Evolutionary conservation across 2,797 vertebrate species (phyloP).

Genomic region (Mastacembelus armatus): DNA sequence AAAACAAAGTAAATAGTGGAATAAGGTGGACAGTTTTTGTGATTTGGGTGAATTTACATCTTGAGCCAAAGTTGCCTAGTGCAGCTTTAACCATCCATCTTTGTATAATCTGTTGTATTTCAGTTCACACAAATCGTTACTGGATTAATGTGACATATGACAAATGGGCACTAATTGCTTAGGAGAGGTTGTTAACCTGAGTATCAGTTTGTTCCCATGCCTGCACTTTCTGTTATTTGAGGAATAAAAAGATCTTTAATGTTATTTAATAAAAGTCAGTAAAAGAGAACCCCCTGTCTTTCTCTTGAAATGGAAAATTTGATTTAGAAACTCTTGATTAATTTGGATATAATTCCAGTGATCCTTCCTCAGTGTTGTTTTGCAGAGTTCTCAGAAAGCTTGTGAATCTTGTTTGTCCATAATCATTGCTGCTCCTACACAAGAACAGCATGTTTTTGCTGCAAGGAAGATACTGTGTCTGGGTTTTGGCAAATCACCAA

Average conservation of each 20-base stretch:
- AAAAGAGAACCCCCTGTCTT: conserved; percentile 12
- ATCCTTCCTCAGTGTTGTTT: not conserved
- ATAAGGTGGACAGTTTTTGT: not conserved
- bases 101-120: conserved; percentile 8
- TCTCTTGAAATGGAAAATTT: not conserved
- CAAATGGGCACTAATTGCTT: not conserved
- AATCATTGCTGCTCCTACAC: conserved; percentile 20
- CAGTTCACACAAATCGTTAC: not conserved
- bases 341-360: not conserved
- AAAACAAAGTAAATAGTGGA: too few relatives aligned
- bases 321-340: not conserved
- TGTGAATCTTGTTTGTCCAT: not conserved
- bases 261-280: conserved; percentile 58
- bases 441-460: conserved; percentile 14
- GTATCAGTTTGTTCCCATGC: conserved; percentile 20
- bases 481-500: conserved; percentile 3
- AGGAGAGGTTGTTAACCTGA: conserved; percentile 10
- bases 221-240: conserved; percentile 45
- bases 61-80: conserved; percentile 19
- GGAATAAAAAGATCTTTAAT: conserved; percentile 30
- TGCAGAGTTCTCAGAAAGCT: not conserved
- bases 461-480: not conserved
- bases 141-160: not conserved
- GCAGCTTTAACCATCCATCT: conserved; percentile 31
- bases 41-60: conserved; percentile 22